Evolutionary conservation across 2,113 vertebrate species (phyloP).

Genomic region (Protomyctophum bolini): DNA sequence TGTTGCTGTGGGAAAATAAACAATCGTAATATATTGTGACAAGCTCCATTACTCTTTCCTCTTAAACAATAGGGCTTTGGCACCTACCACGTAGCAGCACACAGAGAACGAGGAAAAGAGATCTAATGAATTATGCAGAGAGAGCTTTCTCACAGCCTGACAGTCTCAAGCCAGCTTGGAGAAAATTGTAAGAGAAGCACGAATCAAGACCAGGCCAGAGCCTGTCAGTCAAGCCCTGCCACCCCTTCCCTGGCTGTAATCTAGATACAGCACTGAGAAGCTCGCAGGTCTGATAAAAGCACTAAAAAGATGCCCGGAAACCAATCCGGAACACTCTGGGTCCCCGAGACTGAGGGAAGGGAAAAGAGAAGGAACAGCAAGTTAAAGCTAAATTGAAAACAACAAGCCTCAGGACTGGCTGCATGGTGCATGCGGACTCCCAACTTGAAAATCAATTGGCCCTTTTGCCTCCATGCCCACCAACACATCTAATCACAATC

Average conservation of each 20-base stretch:
- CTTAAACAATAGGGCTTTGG: conserved; percentile 61
- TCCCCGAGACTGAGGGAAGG: conserved; percentile 43
- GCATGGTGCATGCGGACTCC: conserved; percentile 38
- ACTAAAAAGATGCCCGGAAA: conserved; percentile 68
- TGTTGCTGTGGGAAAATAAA: conserved; percentile 67
- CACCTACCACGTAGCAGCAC: conserved; percentile 59
- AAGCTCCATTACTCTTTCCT: conserved; percentile 71
- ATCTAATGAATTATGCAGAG: conserved; percentile 78
- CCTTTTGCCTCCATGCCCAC: conserved; percentile 9
- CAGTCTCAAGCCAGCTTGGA: conserved; percentile 71
- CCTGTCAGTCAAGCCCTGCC: conserved; percentile 74
- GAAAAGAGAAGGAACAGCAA: conserved; percentile 50
- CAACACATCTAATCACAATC: conserved; percentile 38
- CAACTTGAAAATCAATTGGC: conserved; percentile 31
- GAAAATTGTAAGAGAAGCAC: conserved; percentile 77
- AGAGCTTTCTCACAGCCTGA: conserved; percentile 69
- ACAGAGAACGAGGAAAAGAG: conserved; percentile 64
- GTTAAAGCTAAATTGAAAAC: conserved; percentile 68
- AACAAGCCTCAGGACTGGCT: conserved; percentile 48
- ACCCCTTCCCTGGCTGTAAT: conserved; percentile 72
- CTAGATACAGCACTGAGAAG: conserved; percentile 69
- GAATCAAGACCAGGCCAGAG: conserved; percentile 70
- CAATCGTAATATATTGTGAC: conserved; percentile 71
- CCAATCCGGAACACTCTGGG: conserved; percentile 56
- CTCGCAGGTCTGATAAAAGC: conserved; percentile 74